A percentile compares a stretch with the other conserved stretches of the same genome.
These are phyloP conservation scores for Oxycera nigricornis DNA, from an alignment of 2,888 invertebrate species.

Conservation along the genomic window DNA sequence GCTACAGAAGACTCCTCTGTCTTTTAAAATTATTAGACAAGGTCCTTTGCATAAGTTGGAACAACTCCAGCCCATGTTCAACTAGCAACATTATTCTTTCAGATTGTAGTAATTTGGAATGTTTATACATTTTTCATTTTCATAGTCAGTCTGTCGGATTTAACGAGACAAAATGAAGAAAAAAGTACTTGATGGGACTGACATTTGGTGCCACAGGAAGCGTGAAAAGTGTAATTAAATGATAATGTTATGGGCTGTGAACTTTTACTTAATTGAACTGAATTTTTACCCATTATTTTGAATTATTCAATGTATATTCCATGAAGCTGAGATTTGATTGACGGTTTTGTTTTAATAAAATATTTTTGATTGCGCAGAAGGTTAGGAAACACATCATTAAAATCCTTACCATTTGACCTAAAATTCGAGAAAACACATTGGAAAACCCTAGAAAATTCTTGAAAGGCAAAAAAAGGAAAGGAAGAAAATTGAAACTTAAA, in stretches of 20 bases:
- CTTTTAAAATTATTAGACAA: constrained; percentile 34
- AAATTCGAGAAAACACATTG: too few species aligned
- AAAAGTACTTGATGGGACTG: not conserved
- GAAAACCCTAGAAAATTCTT: too few species aligned
- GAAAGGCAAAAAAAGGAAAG: too few species aligned
- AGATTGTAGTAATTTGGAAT: constrained; percentile 14
- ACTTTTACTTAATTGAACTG: too few species aligned
- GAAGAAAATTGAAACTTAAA: too few species aligned
- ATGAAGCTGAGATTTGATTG: too few species aligned
- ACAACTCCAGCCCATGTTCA: constrained; percentile 8
- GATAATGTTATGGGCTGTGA: not conserved
- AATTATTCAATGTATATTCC: too few species aligned
- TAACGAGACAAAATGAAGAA: not conserved
- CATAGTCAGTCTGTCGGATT: not conserved
- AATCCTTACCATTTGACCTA: too few species aligned
- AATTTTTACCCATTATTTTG: too few species aligned
- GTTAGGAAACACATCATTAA: too few species aligned
- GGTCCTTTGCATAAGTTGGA: constrained; percentile 27
- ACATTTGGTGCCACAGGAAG: not conserved
- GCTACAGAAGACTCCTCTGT: constrained; percentile 9
- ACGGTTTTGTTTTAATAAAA: too few species aligned
- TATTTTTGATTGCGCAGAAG: too few species aligned
- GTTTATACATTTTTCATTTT: constrained; percentile 37
- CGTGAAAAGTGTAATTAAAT: not conserved
- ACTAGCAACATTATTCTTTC: constrained; percentile 15